Conservation (phyloP, 2,113 vertebrate species). For the Taurulus bubalis region DNA sequence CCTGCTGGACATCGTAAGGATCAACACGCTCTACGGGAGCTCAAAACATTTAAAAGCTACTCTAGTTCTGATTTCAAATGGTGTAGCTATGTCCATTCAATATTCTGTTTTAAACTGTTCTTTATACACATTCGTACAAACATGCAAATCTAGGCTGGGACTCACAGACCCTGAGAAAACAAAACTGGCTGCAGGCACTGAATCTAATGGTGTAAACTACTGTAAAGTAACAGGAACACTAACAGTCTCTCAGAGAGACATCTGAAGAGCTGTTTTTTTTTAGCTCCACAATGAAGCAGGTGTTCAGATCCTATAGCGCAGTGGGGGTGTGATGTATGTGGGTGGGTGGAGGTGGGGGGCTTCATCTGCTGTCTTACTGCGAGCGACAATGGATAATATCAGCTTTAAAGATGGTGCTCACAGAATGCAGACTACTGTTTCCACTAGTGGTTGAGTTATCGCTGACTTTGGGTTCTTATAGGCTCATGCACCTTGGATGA, state of each 20-base stretch:
- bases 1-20: conserved; percentile 48
- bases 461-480: neutral
- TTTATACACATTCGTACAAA: neutral
- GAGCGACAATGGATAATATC: neutral
- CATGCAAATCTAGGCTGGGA: neutral
- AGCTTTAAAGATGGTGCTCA: neutral
- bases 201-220: conserved; percentile 9
- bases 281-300: conserved; percentile 56
- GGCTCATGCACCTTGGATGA: neutral
- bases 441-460: neutral
- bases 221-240: conserved; percentile 13
- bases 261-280: conserved; percentile 35
- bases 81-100: neutral
- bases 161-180: neutral
- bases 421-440: neutral
- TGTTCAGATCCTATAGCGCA: conserved; percentile 50
- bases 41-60: neutral
- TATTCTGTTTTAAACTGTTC: neutral
- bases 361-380: conserved; percentile 44
- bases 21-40: conserved; percentile 44
- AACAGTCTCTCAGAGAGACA: conserved; percentile 10
- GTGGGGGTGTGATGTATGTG: conserved; percentile 56
- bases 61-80: neutral
- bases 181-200: neutral
- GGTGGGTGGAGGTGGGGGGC: conserved; percentile 25